Evolutionary conservation across 2,113 vertebrate species (phyloP).

Genomic region (Micromys minutus): DNA sequence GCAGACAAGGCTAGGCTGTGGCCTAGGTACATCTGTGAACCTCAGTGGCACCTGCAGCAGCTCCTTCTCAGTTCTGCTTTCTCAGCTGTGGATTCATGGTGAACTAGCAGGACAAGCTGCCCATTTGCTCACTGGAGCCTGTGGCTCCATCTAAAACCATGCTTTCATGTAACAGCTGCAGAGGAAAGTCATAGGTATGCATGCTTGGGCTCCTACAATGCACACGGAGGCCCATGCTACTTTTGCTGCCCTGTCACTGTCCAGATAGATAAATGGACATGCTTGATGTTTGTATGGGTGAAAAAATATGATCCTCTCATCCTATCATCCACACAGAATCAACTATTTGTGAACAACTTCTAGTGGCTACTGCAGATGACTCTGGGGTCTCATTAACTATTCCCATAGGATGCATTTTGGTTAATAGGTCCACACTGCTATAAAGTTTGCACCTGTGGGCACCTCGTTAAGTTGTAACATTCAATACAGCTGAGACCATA

Average conservation of each 20-base stretch:
- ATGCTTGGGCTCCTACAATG: not conserved
- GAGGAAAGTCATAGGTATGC: not conserved
- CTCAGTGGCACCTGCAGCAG: not conserved
- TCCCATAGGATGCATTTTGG: not conserved
- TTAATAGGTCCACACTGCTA: not conserved
- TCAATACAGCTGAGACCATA: not conserved
- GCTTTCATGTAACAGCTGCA: not conserved
- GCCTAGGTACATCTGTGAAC: not conserved
- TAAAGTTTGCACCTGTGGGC: not conserved
- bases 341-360: not conserved
- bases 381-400: not conserved
- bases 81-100: not conserved
- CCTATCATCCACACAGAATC: slow-evolving; percentile 16
- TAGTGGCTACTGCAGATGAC: not conserved
- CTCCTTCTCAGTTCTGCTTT: not conserved
- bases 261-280: not conserved
- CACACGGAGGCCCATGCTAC: not conserved
- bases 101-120: not conserved
- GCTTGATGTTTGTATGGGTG: not conserved
- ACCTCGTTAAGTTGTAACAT: not conserved
- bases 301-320: not conserved
- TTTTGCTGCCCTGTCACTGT: not conserved
- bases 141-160: not conserved
- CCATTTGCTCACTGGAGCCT: not conserved
- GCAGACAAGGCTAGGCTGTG: not conserved